Evolutionary conservation across 2,888 invertebrate genomes (phyloP), one percentile per base, ranked within the genome.

Genomic region (Ennomos quercinarius): DNA sequence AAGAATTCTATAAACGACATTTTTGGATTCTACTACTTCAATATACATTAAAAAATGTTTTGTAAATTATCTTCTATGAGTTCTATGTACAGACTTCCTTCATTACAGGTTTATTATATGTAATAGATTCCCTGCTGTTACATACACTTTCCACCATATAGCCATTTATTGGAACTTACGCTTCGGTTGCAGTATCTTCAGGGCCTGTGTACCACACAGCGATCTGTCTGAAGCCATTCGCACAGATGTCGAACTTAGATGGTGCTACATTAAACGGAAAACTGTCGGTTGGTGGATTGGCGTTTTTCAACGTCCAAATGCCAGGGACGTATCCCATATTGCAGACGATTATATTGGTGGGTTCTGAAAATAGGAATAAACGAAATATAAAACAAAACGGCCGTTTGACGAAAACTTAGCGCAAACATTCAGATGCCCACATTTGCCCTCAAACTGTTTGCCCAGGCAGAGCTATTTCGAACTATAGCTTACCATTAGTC

Each of bases 251-350:
- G 2, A 90, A 72, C 63, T 76, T 83, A 0, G 73, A 67, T 0
- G 86, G 77, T 0, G 80, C 71, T 27, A 87, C 75, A 70, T 80
- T 80, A 67, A 91, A 89, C 0, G 84, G 85, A 13, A 76, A 65
- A 9, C 58, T 70, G 1, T 83, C 80, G 5, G 64, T 70, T 0
- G 65, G 62, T 10, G 71, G 67, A 10, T 70, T 73, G 39, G 72
- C 76, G 36, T 83, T 74, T 64, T 80, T 86, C 0, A 84, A 76
- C 5, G 69, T 57, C 91, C 91, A 92, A 5, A 70, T 70, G 0
- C 90, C 91, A 0, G 77, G 48, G n/a, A 88, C 72, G 0, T 87
- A 71, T 10, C 91, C 91, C 0, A 68, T 72, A 66, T 92, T 91
- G 34, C 51, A 69, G 1, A 91, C 54, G 5, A 67, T 74, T 38